Conservation (phyloP, 2,888 invertebrate genomes). For the Amblyjoppa proteus region DNA sequence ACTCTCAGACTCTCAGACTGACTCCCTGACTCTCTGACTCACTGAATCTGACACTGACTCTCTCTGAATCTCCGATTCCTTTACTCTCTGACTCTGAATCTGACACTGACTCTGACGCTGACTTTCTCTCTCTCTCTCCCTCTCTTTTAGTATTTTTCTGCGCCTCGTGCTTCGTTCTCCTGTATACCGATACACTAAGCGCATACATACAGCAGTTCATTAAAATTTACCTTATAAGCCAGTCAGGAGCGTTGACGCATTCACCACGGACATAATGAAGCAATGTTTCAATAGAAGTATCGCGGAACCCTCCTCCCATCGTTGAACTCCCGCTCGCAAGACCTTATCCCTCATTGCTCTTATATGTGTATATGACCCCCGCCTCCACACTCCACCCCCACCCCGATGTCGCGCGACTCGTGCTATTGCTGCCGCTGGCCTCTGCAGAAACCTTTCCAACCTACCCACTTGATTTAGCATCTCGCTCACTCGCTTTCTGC, state of each 20-base stretch:
- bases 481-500: conserved; percentile 43
- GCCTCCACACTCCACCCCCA: not conserved
- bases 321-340: conserved; percentile 34
- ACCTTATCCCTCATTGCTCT: conserved; percentile 40
- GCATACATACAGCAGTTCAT: conserved; percentile 80
- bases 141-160: not conserved
- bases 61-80: not conserved
- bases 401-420: conserved; percentile 47
- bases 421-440: conserved; percentile 34
- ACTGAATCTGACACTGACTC: not conserved
- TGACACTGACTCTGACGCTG: not conserved
- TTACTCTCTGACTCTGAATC: not conserved
- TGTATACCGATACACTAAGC: conserved; percentile 51
- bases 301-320: conserved; percentile 64
- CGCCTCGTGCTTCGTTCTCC: not conserved
- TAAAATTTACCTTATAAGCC: conserved; percentile 83
- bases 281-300: conserved; percentile 80
- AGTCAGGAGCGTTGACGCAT: conserved; percentile 79
- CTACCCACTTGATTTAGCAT: conserved; percentile 13
- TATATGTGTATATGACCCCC: conserved; percentile 29
- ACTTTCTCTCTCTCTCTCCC: not conserved
- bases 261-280: conserved; percentile 82
- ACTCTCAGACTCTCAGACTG: not conserved
- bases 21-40: not conserved
- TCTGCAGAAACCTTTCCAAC: conserved; percentile 17